Conservation (phyloP, 2,797 vertebrate species). For the Acridotheres tristis region DNA sequence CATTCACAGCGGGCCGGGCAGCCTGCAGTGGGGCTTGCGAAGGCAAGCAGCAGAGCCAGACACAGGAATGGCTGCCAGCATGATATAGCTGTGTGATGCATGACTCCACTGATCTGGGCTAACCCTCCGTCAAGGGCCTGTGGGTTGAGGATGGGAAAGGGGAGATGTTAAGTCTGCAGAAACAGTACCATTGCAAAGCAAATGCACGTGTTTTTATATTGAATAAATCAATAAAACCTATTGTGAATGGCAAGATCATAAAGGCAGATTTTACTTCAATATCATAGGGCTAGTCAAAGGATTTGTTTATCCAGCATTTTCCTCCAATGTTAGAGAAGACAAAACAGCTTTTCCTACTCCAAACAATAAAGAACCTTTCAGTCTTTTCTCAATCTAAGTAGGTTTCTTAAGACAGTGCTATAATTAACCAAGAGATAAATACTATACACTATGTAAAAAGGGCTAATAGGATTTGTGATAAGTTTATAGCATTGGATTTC, state of each 20-base stretch:
- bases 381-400: background rate
- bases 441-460: background rate
- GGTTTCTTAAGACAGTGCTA: background rate
- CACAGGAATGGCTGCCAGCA: constrained; percentile 95
- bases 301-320: background rate
- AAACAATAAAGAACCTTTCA: background rate
- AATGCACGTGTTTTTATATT: background rate
- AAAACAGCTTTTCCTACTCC: background rate
- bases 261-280: background rate
- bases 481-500: background rate
- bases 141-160: constrained; percentile 42
- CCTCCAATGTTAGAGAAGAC: background rate
- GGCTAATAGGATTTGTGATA: background rate
- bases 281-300: background rate
- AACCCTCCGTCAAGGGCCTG: constrained; percentile 91
- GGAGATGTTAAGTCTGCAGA: background rate
- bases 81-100: constrained; percentile 91
- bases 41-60: constrained; percentile 89
- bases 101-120: constrained; percentile 92
- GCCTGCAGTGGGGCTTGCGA: constrained; percentile 80
- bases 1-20: constrained; percentile 97
- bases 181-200: background rate
- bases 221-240: background rate
- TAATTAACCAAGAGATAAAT: background rate
- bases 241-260: background rate